Conservation (phyloP, 2,797 vertebrate genomes). For the Chaetophractus vellerosus region DNA sequence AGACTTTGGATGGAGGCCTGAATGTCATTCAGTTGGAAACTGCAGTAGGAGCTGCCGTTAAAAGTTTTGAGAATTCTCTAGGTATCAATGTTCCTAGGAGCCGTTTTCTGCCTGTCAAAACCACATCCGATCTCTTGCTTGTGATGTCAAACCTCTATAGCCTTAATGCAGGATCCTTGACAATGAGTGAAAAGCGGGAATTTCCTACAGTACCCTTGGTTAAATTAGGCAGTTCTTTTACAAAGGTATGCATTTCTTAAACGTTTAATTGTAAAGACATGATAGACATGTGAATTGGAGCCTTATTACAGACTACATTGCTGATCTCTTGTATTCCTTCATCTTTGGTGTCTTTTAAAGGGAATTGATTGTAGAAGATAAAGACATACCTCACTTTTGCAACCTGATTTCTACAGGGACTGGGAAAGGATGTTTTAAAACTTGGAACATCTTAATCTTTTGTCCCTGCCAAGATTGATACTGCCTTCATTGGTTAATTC, state of each 20-base stretch:
- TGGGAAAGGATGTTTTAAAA: conserved; percentile 46
- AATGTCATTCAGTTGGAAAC: no score
- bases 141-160: no score
- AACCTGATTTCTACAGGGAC: not conserved
- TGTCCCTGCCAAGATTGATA: not conserved
- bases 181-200: no score
- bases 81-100: no score
- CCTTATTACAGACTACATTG: not conserved
- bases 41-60: no score
- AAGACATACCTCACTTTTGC: conserved; percentile 44
- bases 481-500: conserved; percentile 59
- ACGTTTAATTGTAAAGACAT: not conserved
- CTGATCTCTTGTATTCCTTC: not conserved
- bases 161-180: no score
- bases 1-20: no score
- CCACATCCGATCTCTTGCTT: no score
- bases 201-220: conserved; percentile 98
- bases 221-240: conserved; percentile 99
- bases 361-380: conserved; percentile 34
- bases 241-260: conserved; percentile 92
- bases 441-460: conserved; percentile 3
- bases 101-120: no score
- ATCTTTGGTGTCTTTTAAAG: conserved; percentile 34
- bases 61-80: no score
- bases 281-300: not conserved